These are phyloP conservation scores for Pimephales promelas DNA, from an alignment of 2,113 vertebrate genomes.

Conservation along the genomic window DNA sequence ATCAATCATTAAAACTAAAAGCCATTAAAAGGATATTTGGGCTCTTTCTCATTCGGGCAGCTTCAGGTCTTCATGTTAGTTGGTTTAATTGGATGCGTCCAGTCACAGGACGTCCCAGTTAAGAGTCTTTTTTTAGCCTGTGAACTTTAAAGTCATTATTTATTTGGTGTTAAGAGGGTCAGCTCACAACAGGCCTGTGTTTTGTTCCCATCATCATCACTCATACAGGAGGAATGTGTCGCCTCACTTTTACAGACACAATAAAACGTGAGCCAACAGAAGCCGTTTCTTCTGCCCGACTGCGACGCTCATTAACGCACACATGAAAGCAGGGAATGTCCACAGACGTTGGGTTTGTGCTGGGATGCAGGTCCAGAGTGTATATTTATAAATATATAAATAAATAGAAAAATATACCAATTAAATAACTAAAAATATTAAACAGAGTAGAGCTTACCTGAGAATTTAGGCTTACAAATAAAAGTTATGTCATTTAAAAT, in stretches of 20 bases:
- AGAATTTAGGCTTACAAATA: too few relatives aligned
- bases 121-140: slow-evolving; percentile 39
- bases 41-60: background rate
- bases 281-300: slow-evolving; percentile 41
- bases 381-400: too few relatives aligned
- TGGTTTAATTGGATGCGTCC: slow-evolving; percentile 16
- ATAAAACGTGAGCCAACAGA: slow-evolving; percentile 68
- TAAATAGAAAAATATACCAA: too few relatives aligned
- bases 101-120: slow-evolving; percentile 46
- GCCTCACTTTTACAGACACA: slow-evolving; percentile 66
- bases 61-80: background rate
- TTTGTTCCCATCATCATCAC: slow-evolving; percentile 16
- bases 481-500: too few relatives aligned
- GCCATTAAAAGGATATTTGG: background rate
- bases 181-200: slow-evolving; percentile 14
- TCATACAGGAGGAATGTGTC: slow-evolving; percentile 47
- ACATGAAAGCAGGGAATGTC: too few relatives aligned
- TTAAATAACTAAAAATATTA: too few relatives aligned
- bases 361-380: too few relatives aligned
- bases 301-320: slow-evolving; percentile 54
- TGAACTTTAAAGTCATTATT: slow-evolving; percentile 54
- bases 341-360: too few relatives aligned
- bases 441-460: too few relatives aligned
- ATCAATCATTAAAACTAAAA: background rate
- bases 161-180: slow-evolving; percentile 50